Evolutionary conservation across 2,888 invertebrate genomes (phyloP).

Genomic region (Argynnis bischoffii): DNA sequence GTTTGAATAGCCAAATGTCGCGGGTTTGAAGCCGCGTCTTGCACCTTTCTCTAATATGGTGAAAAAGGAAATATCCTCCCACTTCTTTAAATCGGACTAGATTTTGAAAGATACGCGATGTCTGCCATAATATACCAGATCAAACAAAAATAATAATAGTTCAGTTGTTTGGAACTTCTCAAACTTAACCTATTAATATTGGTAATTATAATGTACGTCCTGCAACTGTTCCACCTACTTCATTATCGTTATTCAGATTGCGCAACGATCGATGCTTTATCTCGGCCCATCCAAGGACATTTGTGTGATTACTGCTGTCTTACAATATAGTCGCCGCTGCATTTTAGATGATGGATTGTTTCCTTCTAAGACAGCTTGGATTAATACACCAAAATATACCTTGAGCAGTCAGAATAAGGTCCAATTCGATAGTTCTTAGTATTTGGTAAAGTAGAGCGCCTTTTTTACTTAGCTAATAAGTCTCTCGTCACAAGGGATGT

Average conservation of each 20-base stretch:
- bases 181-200: no score
- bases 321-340: constrained; percentile 16
- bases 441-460: neutral
- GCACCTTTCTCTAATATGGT: no score
- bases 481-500: constrained; percentile 11
- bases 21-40: no score
- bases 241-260: neutral
- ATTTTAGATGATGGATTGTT: constrained; percentile 23
- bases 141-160: no score
- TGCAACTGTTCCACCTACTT: no score
- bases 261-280: neutral
- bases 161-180: no score
- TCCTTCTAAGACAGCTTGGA: constrained; percentile 2
- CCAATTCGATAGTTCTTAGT: neutral
- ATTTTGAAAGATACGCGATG: no score
- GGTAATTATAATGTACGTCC: no score
- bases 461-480: constrained; percentile 25
- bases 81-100: no score
- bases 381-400: neutral
- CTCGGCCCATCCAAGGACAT: constrained; percentile 11
- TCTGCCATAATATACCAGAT: no score
- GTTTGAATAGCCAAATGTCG: no score
- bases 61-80: no score
- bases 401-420: neutral
- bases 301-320: constrained; percentile 14